Conservation (phyloP, 2,888 invertebrate species). For the Limnephilus marmoratus region DNA sequence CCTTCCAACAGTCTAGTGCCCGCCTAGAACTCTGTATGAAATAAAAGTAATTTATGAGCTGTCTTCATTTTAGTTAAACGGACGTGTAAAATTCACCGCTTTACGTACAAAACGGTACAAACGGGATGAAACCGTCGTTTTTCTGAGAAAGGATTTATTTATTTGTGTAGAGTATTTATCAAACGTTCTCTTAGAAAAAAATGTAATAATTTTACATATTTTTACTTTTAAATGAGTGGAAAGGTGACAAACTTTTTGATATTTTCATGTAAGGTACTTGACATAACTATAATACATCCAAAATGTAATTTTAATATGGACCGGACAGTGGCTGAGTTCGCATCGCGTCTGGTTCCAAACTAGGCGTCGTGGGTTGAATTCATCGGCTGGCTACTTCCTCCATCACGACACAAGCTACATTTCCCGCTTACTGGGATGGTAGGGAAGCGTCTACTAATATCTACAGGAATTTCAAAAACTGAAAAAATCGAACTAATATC, state of each 20-base stretch:
- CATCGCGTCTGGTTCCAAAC: too few species aligned
- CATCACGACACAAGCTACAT: too few species aligned
- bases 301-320: background rate
- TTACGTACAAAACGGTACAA: background rate
- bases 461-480: too few species aligned
- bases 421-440: too few species aligned
- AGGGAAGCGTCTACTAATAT: too few species aligned
- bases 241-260: background rate
- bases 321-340: too few species aligned
- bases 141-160: background rate
- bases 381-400: too few species aligned
- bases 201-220: background rate
- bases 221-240: background rate
- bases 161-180: background rate
- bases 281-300: background rate
- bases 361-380: too few species aligned
- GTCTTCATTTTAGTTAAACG: slow-evolving; percentile 33
- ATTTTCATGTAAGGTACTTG: background rate
- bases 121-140: background rate
- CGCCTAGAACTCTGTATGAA: background rate
- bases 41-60: slow-evolving; percentile 28
- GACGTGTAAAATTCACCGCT: slow-evolving; percentile 6
- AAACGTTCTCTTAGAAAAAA: background rate
- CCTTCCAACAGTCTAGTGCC: slow-evolving; percentile 4
- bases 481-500: too few species aligned